phyloP scores from a whole-genome alignment of 2,113 vertebrate species.

The Dromiciops gliroides region DNA sequence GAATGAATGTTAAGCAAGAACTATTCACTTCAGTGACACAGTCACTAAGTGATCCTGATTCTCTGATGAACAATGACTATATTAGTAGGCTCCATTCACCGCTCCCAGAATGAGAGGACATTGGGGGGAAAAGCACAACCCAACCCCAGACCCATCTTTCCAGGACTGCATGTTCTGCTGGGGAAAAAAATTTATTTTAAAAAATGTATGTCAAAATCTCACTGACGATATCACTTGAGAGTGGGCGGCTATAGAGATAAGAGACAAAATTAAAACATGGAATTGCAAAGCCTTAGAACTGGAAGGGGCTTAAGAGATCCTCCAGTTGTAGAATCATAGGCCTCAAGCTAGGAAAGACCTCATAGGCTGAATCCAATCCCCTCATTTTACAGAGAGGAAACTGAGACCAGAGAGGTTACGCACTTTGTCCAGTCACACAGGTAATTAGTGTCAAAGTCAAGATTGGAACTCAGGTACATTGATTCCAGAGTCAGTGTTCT shows the following conservation, averaged over 20 bases:
- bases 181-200: not conserved
- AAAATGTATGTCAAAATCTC: not conserved
- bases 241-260: not conserved
- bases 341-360: not conserved
- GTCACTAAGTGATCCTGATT: not conserved
- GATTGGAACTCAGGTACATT: not conserved
- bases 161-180: not conserved
- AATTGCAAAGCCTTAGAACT: not conserved
- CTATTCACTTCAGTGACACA: not conserved
- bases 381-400: not conserved
- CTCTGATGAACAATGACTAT: not conserved
- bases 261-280: not conserved
- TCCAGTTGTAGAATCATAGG: not conserved
- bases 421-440: accelerated
- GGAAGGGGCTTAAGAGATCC: not conserved
- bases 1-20: not conserved
- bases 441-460: not conserved
- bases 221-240: not conserved
- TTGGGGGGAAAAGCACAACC: not conserved
- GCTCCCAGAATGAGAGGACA: not conserved
- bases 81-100: not conserved
- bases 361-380: not conserved
- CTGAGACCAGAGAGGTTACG: not conserved
- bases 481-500: not conserved
- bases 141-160: not conserved